Conservation (phyloP, 2,113 vertebrate genomes). For the Scomber colias region DNA sequence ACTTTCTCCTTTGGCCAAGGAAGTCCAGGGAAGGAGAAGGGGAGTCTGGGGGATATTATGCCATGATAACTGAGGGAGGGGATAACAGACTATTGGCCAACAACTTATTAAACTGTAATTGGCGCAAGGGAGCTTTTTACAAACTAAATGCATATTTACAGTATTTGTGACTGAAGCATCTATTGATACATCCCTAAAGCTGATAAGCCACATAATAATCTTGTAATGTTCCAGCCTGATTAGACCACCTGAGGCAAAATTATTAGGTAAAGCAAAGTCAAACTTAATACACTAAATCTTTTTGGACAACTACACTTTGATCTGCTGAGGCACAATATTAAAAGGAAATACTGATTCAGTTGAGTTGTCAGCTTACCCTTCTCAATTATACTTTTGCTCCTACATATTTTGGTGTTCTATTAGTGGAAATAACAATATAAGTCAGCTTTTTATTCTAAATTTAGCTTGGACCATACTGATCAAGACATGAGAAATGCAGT, state of each 20-base stretch:
- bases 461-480: background rate
- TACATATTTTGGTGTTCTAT: background rate
- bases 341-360: constrained; percentile 16
- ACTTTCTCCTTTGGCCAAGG: background rate
- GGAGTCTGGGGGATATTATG: background rate
- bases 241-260: constrained; percentile 65
- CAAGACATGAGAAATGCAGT: background rate
- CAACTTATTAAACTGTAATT: constrained; percentile 45
- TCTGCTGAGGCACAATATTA: constrained; percentile 29
- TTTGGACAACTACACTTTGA: constrained; percentile 49
- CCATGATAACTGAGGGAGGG: constrained; percentile 15
- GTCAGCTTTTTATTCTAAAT: background rate
- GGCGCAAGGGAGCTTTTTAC: constrained; percentile 36
- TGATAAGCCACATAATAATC: constrained; percentile 63
- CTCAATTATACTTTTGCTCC: background rate
- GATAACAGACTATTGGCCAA: constrained; percentile 19
- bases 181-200: constrained; percentile 58
- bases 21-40: constrained; percentile 10
- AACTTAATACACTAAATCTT: constrained; percentile 59
- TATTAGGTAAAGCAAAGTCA: constrained; percentile 64
- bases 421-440: background rate
- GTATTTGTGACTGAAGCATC: constrained; percentile 63
- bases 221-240: constrained; percentile 55
- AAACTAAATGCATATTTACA: constrained; percentile 64
- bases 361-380: constrained; percentile 15